These are phyloP conservation scores for Corapipo altera DNA, from an alignment of 2,113 vertebrate species.

Conservation along the genomic window DNA sequence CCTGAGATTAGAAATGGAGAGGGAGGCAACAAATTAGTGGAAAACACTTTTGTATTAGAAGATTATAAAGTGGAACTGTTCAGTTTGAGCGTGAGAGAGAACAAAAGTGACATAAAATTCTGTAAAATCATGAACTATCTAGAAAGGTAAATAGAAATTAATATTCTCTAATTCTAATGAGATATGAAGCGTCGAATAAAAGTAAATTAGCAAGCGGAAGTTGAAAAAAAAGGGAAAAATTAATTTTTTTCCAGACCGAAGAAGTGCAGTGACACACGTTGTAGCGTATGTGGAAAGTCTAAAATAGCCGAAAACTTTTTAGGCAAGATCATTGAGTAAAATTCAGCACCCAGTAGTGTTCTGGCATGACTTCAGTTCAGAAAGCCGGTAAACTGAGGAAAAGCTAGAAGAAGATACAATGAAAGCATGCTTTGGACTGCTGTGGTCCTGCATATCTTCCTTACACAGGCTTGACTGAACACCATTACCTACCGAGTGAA, in stretches of 20 bases:
- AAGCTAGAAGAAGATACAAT: neutral
- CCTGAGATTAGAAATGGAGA: neutral
- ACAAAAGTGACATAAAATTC: neutral
- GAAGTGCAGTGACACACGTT: neutral
- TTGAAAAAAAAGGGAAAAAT: neutral
- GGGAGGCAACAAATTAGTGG: neutral
- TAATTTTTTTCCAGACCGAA: neutral
- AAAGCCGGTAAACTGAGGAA: neutral
- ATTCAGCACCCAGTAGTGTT: neutral
- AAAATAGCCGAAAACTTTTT: neutral
- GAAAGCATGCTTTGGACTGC: neutral
- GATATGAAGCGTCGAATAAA: neutral
- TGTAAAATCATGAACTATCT: neutral
- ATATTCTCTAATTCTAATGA: neutral
- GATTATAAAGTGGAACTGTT: neutral
- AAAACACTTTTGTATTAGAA: neutral
- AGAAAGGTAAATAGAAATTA: neutral
- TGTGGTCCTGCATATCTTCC: neutral
- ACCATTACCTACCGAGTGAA: neutral
- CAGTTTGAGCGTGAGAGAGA: neutral
- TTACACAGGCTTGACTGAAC: neutral
- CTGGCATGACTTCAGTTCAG: neutral
- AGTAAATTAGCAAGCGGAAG: neutral
- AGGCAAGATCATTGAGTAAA: neutral
- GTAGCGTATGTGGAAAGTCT: neutral